Evolutionary conservation across 2,797 vertebrate species (phyloP).

Genomic region (Aplochiton taeniatus): DNA sequence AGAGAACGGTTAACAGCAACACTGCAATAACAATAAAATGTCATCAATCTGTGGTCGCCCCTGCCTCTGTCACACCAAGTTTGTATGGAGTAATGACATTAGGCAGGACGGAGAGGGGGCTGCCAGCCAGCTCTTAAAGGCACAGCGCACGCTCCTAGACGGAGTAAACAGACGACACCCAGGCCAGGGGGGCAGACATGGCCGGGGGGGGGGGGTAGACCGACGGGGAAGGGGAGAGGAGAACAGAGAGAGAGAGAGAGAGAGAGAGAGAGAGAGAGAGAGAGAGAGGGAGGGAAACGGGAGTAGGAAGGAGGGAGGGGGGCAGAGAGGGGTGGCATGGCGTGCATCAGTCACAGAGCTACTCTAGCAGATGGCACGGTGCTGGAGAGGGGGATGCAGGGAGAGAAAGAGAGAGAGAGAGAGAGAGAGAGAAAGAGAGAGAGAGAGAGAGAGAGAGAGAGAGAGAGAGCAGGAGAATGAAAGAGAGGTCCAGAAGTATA

Average conservation of each 20-base stretch:
- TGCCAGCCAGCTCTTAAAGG: slow-evolving; percentile 82
- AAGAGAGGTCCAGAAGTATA: slow-evolving; percentile 33
- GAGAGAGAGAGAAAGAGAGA: slow-evolving; percentile 25
- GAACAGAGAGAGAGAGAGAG: slow-evolving; percentile 12
- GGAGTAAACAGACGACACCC: slow-evolving; percentile 55
- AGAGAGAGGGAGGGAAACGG: background rate
- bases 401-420: slow-evolving; percentile 24
- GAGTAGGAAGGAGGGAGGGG: slow-evolving; percentile 42
- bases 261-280: slow-evolving; percentile 27
- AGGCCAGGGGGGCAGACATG: slow-evolving; percentile 25
- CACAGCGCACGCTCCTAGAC: slow-evolving; percentile 61
- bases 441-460: slow-evolving; percentile 5
- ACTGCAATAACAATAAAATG: slow-evolving; percentile 88
- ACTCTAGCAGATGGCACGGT: slow-evolving; percentile 53
- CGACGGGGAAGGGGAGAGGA: slow-evolving; percentile 31
- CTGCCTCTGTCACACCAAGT: slow-evolving; percentile 87
- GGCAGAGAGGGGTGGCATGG: slow-evolving; percentile 43
- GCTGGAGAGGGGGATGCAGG: slow-evolving; percentile 6
- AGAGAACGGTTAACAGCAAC: slow-evolving; percentile 81
- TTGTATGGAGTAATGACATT: slow-evolving; percentile 89
- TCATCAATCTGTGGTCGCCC: slow-evolving; percentile 85
- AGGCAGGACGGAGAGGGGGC: slow-evolving; percentile 72
- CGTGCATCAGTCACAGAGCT: slow-evolving; percentile 46
- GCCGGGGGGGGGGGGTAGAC: slow-evolving; percentile 20
- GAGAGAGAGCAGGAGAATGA: slow-evolving; percentile 32